Base-by-base conservation (phyloP, 92 coral and sea anemone genomes). In the Actinernus sp. region DNA sequence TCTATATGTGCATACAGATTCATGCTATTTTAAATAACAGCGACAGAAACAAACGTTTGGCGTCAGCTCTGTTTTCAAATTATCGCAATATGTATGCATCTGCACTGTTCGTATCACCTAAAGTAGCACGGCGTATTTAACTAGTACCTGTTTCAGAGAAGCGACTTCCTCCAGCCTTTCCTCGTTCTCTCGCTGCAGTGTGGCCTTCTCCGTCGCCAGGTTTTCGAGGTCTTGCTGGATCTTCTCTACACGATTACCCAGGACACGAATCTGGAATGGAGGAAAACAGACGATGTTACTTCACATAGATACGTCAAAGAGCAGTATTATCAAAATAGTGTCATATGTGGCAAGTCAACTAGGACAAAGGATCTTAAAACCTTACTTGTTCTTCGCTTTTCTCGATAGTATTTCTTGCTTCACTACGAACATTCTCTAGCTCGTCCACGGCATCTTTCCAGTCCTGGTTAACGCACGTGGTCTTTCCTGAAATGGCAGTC, bases 361-460 rank as follows among this genome's bases (percentile, higher is more conserved):
- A n/a, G n/a, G n/a, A n/a, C n/a, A n/a, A n/a, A n/a, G n/a, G n/a
- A n/a, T n/a, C n/a, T n/a, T n/a, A n/a, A n/a, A n/a, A n/a, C n/a
- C n/a, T 32, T 52, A 68, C 75, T 53, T 52, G 34, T 14, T 68
- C 31, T 4, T 68, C 63, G 20, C 41, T 29, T 38, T 24, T 36
- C 13, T 68, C 63, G 28, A 68, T 51, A 4, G 38, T 41, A 27
- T 53, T 59, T 21, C 49, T 31, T 10, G 63, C 40, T 5, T 54
- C 41, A 1, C 52, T 58, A 1, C 75, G 75, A 9, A 68, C 7
- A 26, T 41, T 68, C 13, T 53, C 62, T 1, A 68, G 47, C 28
- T 68, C 75, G 17, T 52, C 60, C 10, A 54, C 22, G 1, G 63
- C 75, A 27, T 68, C 63, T 26, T 54, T 59, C 13, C 52, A 51